A percentile compares a stretch with the other conserved stretches of the same genome.
phyloP scores from a whole-genome alignment of 1,140 invertebrate species.

The Aphis gossypii region DNA sequence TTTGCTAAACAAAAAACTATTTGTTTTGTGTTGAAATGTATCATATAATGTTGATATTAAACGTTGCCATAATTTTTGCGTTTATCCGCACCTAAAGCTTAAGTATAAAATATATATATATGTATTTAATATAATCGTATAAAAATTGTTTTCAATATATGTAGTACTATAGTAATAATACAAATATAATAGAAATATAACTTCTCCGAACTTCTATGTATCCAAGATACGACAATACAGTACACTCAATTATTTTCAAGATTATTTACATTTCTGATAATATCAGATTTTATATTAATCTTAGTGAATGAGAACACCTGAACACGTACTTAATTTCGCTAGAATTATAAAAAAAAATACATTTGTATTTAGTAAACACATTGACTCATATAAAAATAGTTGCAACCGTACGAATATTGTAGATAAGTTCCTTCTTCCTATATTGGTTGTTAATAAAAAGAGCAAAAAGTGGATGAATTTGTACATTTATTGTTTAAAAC shows the following conservation, averaged over 20 bases:
- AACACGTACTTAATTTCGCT: background rate
- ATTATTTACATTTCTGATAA: background rate
- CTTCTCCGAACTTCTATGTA: background rate
- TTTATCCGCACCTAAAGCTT: background rate
- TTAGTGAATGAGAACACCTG: background rate
- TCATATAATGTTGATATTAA: background rate
- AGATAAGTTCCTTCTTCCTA: background rate
- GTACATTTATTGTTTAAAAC: background rate
- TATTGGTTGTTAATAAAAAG: background rate
- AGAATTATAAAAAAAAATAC: background rate
- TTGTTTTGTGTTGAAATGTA: background rate
- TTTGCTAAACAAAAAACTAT: background rate
- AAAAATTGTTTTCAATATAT: background rate
- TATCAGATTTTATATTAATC: conserved; percentile 3
- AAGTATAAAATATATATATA: background rate
- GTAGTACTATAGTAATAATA: background rate
- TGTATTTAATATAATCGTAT: background rate
- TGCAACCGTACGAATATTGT: background rate
- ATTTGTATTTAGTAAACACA: background rate
- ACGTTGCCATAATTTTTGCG: background rate
- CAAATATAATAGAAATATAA: background rate
- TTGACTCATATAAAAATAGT: background rate
- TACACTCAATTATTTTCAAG: background rate
- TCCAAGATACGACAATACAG: background rate
- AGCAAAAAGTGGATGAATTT: background rate